Evolutionary conservation across 2,113 vertebrate genomes (phyloP).

Genomic region (Tychaedon coryphoeus): DNA sequence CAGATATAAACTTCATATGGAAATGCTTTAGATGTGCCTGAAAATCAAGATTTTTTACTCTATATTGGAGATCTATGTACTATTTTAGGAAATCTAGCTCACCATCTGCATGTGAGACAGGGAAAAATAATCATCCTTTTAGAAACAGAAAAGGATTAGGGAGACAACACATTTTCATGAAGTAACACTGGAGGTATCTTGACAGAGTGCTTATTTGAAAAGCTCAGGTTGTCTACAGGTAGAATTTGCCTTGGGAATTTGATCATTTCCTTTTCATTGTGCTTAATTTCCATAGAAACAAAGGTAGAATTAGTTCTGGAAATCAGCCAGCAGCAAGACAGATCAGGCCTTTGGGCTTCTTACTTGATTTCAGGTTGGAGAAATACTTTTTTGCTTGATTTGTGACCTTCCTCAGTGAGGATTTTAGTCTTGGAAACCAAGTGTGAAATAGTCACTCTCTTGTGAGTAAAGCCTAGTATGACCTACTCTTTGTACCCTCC

Average conservation of each 20-base stretch:
- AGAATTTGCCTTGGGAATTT: not conserved
- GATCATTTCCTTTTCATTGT: not conserved
- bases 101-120: not conserved
- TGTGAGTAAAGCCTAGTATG: not conserved
- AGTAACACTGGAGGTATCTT: not conserved
- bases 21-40: not conserved
- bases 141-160: not conserved
- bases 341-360: not conserved
- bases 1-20: not conserved
- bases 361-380: not conserved
- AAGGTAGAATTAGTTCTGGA: not conserved
- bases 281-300: not conserved
- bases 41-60: not conserved
- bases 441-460: not conserved
- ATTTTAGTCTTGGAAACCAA: not conserved
- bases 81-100: not conserved
- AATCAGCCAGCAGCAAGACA: not conserved
- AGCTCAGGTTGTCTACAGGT: not conserved
- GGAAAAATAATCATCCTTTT: not conserved
- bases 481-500: rapidly evolving
- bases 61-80: not conserved
- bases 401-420: not conserved
- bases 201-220: not conserved
- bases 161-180: not conserved
- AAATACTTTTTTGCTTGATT: not conserved